phyloP scores from a whole-genome alignment of 92 coral and sea anemone genomes.

The Pocillopora meandrina region DNA sequence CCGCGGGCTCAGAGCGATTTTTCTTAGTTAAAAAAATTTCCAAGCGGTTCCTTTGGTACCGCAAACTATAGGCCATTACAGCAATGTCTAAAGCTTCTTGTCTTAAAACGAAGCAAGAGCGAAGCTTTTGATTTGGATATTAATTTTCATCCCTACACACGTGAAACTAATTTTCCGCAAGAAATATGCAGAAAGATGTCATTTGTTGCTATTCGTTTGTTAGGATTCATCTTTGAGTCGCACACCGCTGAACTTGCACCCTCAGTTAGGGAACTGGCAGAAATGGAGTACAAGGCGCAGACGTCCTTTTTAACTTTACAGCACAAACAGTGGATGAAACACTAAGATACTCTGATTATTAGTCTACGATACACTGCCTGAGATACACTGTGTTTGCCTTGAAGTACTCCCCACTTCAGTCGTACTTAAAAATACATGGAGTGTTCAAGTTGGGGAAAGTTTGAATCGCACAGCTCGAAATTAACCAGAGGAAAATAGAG shows the following conservation, averaged over 20 bases:
- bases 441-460: background rate
- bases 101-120: no score
- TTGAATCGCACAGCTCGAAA: no score
- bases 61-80: no score
- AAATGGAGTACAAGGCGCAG: conserved; percentile 86
- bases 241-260: conserved; percentile 95
- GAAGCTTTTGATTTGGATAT: no score
- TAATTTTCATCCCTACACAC: no score
- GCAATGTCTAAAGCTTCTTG: no score
- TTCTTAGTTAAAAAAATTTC: no score
- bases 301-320: conserved; percentile 85
- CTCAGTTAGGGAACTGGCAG: conserved; percentile 80
- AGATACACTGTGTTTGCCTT: background rate
- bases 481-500: no score
- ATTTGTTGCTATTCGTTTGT: background rate
- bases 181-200: no score
- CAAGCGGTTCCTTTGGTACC: no score
- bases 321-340: conserved; percentile 77
- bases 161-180: no score
- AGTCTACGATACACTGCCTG: background rate
- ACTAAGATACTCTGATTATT: background rate
- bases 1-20: no score
- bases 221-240: conserved; percentile 65
- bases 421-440: background rate
- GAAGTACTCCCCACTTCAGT: background rate